Conservation (phyloP, 2,797 vertebrate genomes). For the Parauchenoglanis ngamensis region DNA sequence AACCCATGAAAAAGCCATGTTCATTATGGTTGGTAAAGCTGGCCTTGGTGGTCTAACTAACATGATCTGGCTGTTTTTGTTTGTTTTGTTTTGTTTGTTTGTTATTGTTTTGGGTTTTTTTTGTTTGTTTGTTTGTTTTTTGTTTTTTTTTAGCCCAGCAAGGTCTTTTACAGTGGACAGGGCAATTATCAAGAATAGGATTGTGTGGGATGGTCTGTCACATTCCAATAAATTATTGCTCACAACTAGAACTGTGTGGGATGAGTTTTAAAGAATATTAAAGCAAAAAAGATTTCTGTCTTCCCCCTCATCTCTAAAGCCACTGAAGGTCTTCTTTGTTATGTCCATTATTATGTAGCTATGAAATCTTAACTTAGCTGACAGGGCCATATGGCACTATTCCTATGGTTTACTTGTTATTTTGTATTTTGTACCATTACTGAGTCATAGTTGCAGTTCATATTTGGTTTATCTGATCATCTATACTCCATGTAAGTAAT, state of each 20-base stretch:
- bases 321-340: background rate
- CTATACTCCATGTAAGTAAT: background rate
- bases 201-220: slow-evolving; percentile 18
- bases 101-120: background rate
- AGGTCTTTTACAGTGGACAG: background rate
- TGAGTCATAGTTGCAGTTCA: background rate
- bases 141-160: background rate
- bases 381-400: background rate
- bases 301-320: background rate
- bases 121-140: background rate
- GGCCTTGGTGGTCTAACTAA: background rate
- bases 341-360: background rate
- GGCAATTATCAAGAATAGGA: slow-evolving; percentile 20
- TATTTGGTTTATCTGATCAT: background rate
- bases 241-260: slow-evolving; percentile 23
- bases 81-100: background rate
- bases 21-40: background rate
- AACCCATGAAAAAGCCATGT: background rate
- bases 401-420: background rate
- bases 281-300: background rate
- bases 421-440: background rate
- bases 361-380: slow-evolving; percentile 12
- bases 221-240: slow-evolving; percentile 19
- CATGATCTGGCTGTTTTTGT: background rate
- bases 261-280: background rate